These are phyloP conservation scores for Sphenodon punctatus DNA, from an alignment of 2,797 vertebrate species.

Conservation along the genomic window DNA sequence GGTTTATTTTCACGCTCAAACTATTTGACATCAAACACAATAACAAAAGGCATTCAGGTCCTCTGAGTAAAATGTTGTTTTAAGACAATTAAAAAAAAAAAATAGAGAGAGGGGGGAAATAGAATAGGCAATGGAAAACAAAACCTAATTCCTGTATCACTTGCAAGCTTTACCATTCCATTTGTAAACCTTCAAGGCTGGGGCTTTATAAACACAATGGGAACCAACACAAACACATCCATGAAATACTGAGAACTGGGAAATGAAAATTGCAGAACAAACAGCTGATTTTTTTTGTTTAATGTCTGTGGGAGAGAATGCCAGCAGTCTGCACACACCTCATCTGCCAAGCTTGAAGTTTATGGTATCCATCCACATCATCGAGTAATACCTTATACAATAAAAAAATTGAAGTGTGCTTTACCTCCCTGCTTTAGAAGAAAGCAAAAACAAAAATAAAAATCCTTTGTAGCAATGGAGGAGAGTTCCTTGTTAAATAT, in stretches of 20 bases:
- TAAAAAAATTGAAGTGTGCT: not conserved
- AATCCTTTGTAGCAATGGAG: not conserved
- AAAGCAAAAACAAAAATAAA: not conserved
- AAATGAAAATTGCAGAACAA: slow-evolving; percentile 42
- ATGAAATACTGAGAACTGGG: slow-evolving; percentile 40
- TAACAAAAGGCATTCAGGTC: not conserved
- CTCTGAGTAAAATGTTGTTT: slow-evolving; percentile 64
- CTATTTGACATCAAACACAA: slow-evolving; percentile 52
- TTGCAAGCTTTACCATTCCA: not conserved
- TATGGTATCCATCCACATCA: not conserved
- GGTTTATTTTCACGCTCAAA: slow-evolving; percentile 58
- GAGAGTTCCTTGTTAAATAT: slow-evolving; percentile 9
- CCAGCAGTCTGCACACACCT: not conserved
- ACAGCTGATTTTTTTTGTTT: not conserved
- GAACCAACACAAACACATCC: slow-evolving; percentile 56
- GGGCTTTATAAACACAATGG: slow-evolving; percentile 38
- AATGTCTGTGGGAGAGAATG: slow-evolving; percentile 1
- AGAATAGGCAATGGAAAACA: slow-evolving; percentile 55
- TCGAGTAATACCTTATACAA: not conserved
- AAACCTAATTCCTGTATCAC: slow-evolving; percentile 37
- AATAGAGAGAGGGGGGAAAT: too few relatives aligned
- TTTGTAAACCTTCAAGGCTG: slow-evolving; percentile 43
- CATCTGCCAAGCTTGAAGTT: not conserved
- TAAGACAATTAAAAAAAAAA: too few relatives aligned
- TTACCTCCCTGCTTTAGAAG: not conserved